Evolutionary conservation across 1,140 invertebrate genomes (phyloP), one percentile per base, ranked within the genome.

Genomic region (Zaprionus gabonicus): DNA sequence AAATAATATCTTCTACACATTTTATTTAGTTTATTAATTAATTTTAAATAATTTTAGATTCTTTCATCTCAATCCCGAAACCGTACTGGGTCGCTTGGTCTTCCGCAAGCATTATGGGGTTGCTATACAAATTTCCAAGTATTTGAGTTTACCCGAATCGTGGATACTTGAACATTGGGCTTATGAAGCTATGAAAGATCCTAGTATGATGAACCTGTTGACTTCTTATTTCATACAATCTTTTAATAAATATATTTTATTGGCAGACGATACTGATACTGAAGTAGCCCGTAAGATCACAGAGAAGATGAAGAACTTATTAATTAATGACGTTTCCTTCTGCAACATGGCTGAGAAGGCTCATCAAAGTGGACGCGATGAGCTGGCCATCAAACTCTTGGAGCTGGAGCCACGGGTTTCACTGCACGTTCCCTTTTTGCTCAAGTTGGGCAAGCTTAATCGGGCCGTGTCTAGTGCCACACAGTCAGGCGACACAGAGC

Each of bases 101-200:
- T 95, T 96, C 69, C 95, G 98, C 41, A 95, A 97, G 60, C 95
- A 98, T 78, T 99, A 99, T 93, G 97, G 96, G 88, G 94, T 99
- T 49, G 98, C 98, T 12, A 96, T 98, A 68, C 96, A 97, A 93
- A 96, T 99, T 76, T 97, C 98, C 6, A 95, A 97, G 66, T 98
- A 98, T 93, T 93, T 99, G 7, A 96, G 97, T 86, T 94, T 99
- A 64, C 96, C 97, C 20, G 96, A 98, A 85, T 98, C 96, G 60
- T 94, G 97, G 82, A 99, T 99, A 80, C 93, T 99, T 53, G 96
- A 97, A 15, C 97, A 99, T 90, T 99, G 98, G 98, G 98, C 98
- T 10, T 98, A 97, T 90, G 99, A 99, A 94, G 98, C 98, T 80
- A 91, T 91, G 23, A 76, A 91, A 77, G 92, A 93, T 78, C 88